phyloP scores from a whole-genome alignment of 2,113 vertebrate species.

The Elanus axillaris region DNA sequence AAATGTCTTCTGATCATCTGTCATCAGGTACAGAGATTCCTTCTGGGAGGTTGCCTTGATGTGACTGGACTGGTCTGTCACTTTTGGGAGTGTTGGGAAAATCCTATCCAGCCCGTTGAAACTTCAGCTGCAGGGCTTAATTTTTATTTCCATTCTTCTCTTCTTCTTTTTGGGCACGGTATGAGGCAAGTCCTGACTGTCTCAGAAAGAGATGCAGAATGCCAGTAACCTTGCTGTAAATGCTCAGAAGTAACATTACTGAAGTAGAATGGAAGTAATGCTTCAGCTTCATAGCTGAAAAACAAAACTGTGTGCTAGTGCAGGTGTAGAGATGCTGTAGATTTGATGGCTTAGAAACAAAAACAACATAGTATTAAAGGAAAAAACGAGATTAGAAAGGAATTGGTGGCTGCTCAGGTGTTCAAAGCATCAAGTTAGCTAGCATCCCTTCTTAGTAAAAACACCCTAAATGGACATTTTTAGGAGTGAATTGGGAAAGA shows the following conservation, averaged over 20 bases:
- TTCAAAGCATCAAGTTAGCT: background rate
- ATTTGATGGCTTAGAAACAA: background rate
- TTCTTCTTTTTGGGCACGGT: background rate
- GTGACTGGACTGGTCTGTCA: background rate
- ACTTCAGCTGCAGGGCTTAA: background rate
- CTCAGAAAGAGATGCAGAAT: background rate
- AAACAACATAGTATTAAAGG: background rate
- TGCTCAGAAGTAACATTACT: background rate
- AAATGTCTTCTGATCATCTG: background rate
- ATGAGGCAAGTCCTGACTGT: background rate
- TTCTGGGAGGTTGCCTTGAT: background rate
- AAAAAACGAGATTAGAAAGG: background rate
- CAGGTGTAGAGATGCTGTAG: background rate
- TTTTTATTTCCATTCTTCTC: background rate
- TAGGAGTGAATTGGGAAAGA: background rate
- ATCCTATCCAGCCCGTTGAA: background rate
- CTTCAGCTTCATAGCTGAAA: background rate
- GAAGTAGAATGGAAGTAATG: background rate
- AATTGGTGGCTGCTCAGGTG: background rate
- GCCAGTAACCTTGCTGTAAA: background rate
- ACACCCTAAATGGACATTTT: background rate
- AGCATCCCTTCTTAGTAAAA: background rate
- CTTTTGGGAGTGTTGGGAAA: fast-evolving
- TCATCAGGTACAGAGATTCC: background rate
- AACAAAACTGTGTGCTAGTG: background rate